Percentiles rank a stretch among this genome's conserved stretches.
Conservation (phyloP, 1,140 invertebrate genomes). For the Heliconius hermathena region DNA sequence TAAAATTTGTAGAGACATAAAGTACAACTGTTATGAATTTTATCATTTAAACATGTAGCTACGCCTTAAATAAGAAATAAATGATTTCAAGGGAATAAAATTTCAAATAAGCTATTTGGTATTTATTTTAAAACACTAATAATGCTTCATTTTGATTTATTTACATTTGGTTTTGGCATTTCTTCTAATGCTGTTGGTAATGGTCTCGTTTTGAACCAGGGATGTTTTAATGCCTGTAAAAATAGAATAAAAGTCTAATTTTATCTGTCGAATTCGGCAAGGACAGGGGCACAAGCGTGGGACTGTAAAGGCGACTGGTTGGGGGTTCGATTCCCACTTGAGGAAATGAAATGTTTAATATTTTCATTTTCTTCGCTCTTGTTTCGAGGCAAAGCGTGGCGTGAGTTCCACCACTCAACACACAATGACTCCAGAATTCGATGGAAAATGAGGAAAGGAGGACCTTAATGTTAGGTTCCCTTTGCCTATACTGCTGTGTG, state of each 20-base stretch:
- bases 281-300: no score
- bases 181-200: conserved; percentile 64
- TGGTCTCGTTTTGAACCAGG: conserved; percentile 71
- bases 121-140: conserved; percentile 34
- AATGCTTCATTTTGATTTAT: conserved; percentile 50
- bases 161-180: conserved; percentile 71
- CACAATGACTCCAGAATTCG: no score
- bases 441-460: no score
- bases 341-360: no score
- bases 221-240: conserved; percentile 73
- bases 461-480: no score
- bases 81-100: conserved; percentile 41
- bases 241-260: not conserved
- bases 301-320: no score
- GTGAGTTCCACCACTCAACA: no score
- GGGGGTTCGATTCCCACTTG: no score
- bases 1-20: conserved; percentile 51
- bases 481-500: no score
- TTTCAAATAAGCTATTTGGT: conserved; percentile 34
- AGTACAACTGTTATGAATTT: conserved; percentile 63
- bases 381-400: no score
- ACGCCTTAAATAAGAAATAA: conserved; percentile 20
- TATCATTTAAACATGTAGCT: conserved; percentile 30
- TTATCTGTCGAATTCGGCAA: not conserved
- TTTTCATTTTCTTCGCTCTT: no score